Evolutionary conservation across 2,113 vertebrate genomes (phyloP), one percentile per base, ranked within the genome.

Genomic region (Saguinus midas): DNA sequence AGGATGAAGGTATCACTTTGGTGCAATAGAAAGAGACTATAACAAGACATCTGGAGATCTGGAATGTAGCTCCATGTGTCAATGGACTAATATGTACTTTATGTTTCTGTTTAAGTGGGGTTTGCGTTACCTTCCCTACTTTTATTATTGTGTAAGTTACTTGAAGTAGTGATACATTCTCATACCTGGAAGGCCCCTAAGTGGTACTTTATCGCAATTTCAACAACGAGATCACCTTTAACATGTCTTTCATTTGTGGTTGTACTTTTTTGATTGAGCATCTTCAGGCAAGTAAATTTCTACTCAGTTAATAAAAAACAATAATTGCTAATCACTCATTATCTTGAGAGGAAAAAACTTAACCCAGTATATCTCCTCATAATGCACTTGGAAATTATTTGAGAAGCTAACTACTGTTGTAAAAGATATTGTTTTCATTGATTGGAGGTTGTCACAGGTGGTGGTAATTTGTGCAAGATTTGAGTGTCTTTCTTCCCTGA

Each of bases 251-350:
- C 43, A 85, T 76, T 87, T 55, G 16, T 37, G 0, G 2, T 73
- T 78, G 35, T 50, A 29, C 48, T 27, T 48, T 87, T 79, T 91
- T n/a, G 29, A 40, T n/a, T 88, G 61, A 92, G 16, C 40, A 21
- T 96, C 32, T 91, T 88, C 23, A 70, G 79, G n/a, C 25, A 61
- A 66, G 55, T 70, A 91, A 70, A 84, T 82, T 96, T 96, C 73
- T 32, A 89, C 55, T 83, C 1, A 83, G 25, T 76, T 81, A 76
- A 68, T 70, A 70, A 66, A 78, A 91, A 96, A 50, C 21, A 66
- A 40, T 61, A 76, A 23, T 57, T 68, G 5, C 43, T 94, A 58
- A 90, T 94, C 70, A 72, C 8, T 64, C 12, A 58, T 89, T 45
- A 79, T 85, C 91, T 87, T 81, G 23, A 80, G 10, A 70, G 13